These are phyloP conservation scores for Crypturellus undulatus DNA, from an alignment of 2,113 vertebrate species.

Conservation along the genomic window DNA sequence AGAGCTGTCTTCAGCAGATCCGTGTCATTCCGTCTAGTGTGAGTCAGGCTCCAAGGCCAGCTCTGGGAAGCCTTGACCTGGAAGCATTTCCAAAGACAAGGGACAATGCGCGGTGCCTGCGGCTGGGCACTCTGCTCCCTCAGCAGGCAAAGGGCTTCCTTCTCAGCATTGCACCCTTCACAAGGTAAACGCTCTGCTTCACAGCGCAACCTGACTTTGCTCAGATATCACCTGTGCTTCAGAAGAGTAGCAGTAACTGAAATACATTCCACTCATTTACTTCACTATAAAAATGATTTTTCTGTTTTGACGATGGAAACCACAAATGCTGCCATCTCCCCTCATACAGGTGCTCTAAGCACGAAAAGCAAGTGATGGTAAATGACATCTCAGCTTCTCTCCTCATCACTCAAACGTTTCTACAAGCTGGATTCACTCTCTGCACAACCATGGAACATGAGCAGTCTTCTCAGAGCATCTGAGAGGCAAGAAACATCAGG, in stretches of 20 bases:
- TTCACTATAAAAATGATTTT: neutral
- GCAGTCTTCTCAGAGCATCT: neutral
- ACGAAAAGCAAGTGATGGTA: neutral
- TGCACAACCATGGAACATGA: neutral
- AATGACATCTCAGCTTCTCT: neutral
- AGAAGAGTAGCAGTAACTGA: neutral
- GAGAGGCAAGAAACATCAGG: neutral
- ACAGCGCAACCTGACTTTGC: neutral
- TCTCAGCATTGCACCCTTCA: neutral
- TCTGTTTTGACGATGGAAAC: neutral
- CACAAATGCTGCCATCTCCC: neutral
- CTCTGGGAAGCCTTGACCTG: neutral
- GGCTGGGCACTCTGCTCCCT: neutral
- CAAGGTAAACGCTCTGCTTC: neutral
- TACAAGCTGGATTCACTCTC: neutral
- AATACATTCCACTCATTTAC: neutral
- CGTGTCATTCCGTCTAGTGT: neutral
- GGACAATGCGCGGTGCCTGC: fast-evolving
- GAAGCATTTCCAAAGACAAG: neutral
- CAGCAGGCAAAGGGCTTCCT: neutral
- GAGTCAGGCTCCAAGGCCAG: neutral
- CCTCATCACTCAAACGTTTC: neutral
- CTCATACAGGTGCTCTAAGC: neutral
- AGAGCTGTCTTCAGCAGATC: neutral
- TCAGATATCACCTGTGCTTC: neutral